Evolutionary conservation across 1,140 invertebrate genomes (phyloP).

Genomic region (Microplitis demolitor): DNA sequence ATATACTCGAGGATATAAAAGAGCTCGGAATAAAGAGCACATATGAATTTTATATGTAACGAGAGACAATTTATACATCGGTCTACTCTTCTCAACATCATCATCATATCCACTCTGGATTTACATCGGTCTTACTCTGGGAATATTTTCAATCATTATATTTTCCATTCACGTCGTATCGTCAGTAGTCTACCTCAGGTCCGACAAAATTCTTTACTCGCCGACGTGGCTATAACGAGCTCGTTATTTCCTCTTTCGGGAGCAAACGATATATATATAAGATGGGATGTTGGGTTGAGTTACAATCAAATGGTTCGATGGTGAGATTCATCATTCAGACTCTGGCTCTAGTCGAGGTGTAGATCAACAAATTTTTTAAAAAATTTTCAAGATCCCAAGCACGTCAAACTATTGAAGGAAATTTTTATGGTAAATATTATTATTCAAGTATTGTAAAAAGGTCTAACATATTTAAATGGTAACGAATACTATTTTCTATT

Average conservation of each 20-base stretch:
- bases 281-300: conserved; percentile 2
- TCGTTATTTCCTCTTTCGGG: conserved; percentile 24
- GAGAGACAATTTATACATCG: conserved; percentile 21
- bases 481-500: no score
- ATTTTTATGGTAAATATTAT: no score
- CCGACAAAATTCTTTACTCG: conserved; percentile 21
- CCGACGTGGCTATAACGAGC: conserved; percentile 23
- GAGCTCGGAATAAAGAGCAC: background rate
- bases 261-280: background rate
- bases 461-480: no score
- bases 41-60: background rate
- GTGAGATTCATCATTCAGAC: no score
- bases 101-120: background rate
- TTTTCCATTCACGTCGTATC: conserved; percentile 27
- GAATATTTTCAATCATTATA: conserved; percentile 28
- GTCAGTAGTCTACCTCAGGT: background rate
- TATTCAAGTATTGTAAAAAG: no score
- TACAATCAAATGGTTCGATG: conserved; percentile 22
- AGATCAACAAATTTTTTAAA: no score
- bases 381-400: no score
- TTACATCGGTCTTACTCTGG: no score
- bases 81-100: conserved; percentile 8
- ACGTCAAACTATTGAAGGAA: no score
- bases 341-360: no score
- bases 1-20: background rate